These are phyloP conservation scores for Drosophila eugracilis DNA, from an alignment of 1,140 invertebrate genomes.

Conservation along the genomic window DNA sequence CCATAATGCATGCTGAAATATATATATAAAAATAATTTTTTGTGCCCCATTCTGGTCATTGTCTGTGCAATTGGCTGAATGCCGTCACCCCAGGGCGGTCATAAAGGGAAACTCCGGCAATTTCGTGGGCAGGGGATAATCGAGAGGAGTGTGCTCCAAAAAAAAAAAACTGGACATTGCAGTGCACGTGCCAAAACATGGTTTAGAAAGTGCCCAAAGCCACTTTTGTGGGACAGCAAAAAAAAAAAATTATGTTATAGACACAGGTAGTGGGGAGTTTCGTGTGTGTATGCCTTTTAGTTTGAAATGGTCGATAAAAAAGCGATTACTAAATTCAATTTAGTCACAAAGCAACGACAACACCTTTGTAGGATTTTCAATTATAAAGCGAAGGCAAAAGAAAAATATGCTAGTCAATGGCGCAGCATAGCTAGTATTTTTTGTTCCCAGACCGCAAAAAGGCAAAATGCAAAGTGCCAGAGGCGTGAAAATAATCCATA, in stretches of 20 bases:
- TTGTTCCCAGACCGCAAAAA: conserved; percentile 45
- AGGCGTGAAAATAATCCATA: conserved; percentile 76
- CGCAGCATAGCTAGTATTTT: conserved; percentile 23
- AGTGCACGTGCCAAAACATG: conserved; percentile 40
- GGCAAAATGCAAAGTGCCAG: conserved; percentile 70
- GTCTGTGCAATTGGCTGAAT: conserved; percentile 35
- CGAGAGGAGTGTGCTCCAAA: background rate
- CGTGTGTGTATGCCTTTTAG: conserved; percentile 31
- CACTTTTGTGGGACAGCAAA: conserved; percentile 7
- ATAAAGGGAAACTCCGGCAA: conserved; percentile 19
- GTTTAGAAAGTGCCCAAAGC: conserved; percentile 53
- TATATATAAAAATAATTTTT: no score
- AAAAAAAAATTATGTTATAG: conserved; percentile 4
- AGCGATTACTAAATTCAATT: conserved; percentile 82
- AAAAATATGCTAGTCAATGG: conserved; percentile 71
- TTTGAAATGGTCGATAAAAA: conserved; percentile 61
- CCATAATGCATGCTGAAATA: background rate
- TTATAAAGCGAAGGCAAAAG: conserved; percentile 69
- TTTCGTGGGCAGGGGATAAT: background rate
- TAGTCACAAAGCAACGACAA: conserved; percentile 78
- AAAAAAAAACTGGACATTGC: conserved; percentile 22
- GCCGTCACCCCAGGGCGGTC: conserved; percentile 25
- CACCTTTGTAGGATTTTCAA: conserved; percentile 81
- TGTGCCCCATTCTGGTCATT: conserved; percentile 4
- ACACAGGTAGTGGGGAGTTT: background rate